A percentile compares a stretch with the other conserved stretches of the same genome.
These are phyloP conservation scores for Drosophila aldrichi DNA, from an alignment of 2,888 invertebrate genomes.

Conservation along the genomic window DNA sequence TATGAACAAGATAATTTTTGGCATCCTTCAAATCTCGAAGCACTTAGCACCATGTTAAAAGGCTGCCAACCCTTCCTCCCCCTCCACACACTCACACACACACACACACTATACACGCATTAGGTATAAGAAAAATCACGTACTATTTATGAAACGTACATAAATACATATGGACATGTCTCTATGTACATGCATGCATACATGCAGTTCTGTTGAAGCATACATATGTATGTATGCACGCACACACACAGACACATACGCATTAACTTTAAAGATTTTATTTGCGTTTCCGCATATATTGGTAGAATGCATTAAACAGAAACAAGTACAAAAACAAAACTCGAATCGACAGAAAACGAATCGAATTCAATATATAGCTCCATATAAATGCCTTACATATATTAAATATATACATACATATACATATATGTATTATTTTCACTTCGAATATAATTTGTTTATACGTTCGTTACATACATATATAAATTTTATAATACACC, in stretches of 20 bases:
- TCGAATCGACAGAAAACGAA: conserved; percentile 13
- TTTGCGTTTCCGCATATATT: conserved; percentile 22
- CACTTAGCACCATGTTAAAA: conserved; percentile 17
- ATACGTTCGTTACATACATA: conserved; percentile 10
- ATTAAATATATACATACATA: background rate
- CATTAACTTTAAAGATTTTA: conserved; percentile 33
- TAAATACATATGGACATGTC: conserved; percentile 7
- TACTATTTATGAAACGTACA: conserved; percentile 24
- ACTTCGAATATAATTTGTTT: conserved; percentile 1
- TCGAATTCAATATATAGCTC: conserved; percentile 11
- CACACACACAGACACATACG: conserved; percentile 12
- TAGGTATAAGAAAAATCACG: conserved; percentile 3
- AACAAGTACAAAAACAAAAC: conserved; percentile 8
- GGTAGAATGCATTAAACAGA: conserved; percentile 12
- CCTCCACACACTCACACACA: background rate
- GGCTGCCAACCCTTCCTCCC: conserved; percentile 5
- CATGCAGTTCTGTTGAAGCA: conserved; percentile 1
- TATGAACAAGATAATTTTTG: conserved; percentile 13
- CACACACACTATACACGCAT: background rate
- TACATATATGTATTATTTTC: background rate
- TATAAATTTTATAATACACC: no score
- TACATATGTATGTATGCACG: background rate
- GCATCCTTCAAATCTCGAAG: conserved; percentile 11
- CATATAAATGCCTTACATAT: conserved; percentile 10
- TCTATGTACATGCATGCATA: conserved; percentile 4